These are phyloP conservation scores for Euleptes europaea DNA, from an alignment of 2,113 vertebrate species.

Conservation along the genomic window DNA sequence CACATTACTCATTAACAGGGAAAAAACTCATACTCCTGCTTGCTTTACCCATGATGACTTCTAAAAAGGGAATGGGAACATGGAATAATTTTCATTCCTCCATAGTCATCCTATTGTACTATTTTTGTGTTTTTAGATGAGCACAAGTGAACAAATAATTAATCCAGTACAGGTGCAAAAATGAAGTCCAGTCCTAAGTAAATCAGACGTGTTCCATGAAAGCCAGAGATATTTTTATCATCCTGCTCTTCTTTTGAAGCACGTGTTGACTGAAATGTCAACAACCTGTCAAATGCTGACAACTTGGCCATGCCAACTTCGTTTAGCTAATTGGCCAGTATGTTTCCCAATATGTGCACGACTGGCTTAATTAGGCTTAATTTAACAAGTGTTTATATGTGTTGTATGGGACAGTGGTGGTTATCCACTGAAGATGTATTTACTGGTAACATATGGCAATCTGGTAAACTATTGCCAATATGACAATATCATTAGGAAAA, in stretches of 20 bases:
- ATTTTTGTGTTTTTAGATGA: background rate
- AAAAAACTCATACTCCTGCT: background rate
- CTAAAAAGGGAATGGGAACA: background rate
- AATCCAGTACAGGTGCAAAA: background rate
- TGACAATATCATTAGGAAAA: constrained; percentile 16
- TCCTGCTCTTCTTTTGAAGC: background rate
- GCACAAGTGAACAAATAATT: background rate
- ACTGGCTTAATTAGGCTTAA: constrained; percentile 21
- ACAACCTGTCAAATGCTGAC: constrained; percentile 34
- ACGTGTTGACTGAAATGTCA: constrained; percentile 33
- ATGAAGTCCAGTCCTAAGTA: background rate
- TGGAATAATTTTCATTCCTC: background rate
- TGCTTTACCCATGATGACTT: background rate
- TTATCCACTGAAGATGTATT: constrained; percentile 25
- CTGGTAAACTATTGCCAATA: constrained; percentile 31
- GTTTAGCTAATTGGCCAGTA: constrained; percentile 33
- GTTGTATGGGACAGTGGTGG: constrained; percentile 20
- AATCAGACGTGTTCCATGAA: background rate
- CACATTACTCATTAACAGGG: no score
- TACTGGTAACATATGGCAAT: constrained; percentile 26
- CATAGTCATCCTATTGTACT: background rate
- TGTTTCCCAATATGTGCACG: constrained; percentile 35
- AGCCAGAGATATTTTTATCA: background rate
- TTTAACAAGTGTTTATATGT: constrained; percentile 27
- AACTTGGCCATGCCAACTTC: constrained; percentile 28